Conservation (phyloP, 2,113 vertebrate genomes). For the Oxyruncus cristatus region DNA sequence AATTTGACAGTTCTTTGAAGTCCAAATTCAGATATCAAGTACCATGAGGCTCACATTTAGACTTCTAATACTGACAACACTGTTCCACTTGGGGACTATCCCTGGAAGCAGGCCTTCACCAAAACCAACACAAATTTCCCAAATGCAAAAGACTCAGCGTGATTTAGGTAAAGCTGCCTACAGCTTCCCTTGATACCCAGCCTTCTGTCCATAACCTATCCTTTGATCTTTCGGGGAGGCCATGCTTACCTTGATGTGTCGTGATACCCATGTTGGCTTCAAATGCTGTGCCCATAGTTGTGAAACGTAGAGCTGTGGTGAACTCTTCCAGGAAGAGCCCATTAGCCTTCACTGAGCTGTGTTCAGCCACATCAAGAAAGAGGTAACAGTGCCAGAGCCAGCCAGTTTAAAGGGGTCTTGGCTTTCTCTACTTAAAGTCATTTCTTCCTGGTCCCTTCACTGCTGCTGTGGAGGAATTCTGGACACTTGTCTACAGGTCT, state of each 20-base stretch:
- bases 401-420: neutral
- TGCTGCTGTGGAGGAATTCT: neutral
- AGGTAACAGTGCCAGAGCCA: neutral
- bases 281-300: neutral
- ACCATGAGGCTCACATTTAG: neutral
- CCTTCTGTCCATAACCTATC: neutral
- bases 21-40: neutral
- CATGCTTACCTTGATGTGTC: neutral
- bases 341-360: neutral
- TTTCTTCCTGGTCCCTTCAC: neutral
- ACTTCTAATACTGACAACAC: neutral
- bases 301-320: neutral
- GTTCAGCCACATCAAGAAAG: neutral
- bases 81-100: neutral
- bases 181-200: neutral
- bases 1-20: neutral
- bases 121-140: neutral
- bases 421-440: neutral
- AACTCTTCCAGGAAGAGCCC: neutral
- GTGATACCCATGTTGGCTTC: neutral
- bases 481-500: neutral
- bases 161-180: neutral
- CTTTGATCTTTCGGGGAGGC: neutral
- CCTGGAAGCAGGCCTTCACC: neutral
- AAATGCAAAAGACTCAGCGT: neutral